phyloP scores from a whole-genome alignment of 1,140 invertebrate genomes.

The Heliothis virescens region DNA sequence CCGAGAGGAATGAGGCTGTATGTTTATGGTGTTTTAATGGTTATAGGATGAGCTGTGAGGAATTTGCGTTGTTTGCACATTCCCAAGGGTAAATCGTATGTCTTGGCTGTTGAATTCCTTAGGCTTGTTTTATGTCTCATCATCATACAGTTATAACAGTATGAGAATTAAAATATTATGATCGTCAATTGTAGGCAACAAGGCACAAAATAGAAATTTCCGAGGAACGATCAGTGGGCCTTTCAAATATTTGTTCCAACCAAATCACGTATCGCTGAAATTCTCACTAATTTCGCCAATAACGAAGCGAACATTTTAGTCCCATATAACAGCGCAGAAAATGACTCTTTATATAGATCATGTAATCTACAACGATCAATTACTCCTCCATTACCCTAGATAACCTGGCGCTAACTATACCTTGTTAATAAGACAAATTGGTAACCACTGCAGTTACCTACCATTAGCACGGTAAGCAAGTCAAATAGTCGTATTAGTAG shows the following conservation, averaged over 20 bases:
- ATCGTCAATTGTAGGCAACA: no score
- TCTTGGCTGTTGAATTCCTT: no score
- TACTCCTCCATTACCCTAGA: constrained; percentile 21
- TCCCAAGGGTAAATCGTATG: no score
- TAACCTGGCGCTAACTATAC: constrained; percentile 23
- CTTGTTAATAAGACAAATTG: constrained; percentile 38
- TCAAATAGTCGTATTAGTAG: constrained; percentile 9
- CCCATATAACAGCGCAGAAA: background rate
- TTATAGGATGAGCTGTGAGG: background rate
- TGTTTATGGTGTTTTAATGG: constrained; percentile 3
- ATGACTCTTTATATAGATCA: background rate
- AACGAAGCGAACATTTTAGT: no score
- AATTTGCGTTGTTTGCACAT: background rate
- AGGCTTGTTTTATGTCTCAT: no score
- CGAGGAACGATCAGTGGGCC: no score
- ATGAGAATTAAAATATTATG: no score
- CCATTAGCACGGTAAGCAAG: constrained; percentile 4
- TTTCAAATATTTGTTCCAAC: background rate
- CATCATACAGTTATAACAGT: no score
- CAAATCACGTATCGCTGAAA: background rate
- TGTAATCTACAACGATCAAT: background rate
- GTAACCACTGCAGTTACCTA: constrained; percentile 7
- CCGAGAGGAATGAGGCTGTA: constrained; percentile 10
- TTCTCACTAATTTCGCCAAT: no score
- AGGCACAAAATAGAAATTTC: no score